Percentiles rank a stretch among this genome's conserved stretches.
Conservation (phyloP, 2,888 invertebrate species). For the Andrena haemorrhoa region DNA sequence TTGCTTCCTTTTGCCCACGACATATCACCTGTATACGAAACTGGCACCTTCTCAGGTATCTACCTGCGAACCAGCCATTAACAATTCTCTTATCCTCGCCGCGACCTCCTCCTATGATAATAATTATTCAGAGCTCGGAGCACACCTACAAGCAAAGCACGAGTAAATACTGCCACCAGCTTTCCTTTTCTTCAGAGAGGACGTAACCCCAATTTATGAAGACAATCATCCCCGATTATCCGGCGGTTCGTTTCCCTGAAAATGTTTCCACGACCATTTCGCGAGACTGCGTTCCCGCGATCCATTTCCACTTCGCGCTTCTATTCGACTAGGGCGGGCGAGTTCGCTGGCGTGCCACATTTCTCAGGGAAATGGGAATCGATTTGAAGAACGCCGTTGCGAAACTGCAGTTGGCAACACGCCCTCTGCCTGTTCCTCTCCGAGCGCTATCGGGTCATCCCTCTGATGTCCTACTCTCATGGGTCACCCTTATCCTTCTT, state of each 20-base stretch:
- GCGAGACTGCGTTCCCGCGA: conserved; percentile 46
- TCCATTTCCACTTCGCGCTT: conserved; percentile 69
- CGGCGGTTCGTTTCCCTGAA: conserved; percentile 39
- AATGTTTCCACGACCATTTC: conserved; percentile 45
- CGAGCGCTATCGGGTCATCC: conserved; percentile 66
- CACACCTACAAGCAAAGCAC: neutral
- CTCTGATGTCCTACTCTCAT: conserved; percentile 61
- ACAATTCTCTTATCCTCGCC: neutral
- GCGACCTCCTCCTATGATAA: neutral
- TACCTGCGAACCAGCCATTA: neutral
- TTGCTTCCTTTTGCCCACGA: too few relatives aligned
- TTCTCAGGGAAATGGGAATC: conserved; percentile 80
- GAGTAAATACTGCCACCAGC: conserved; percentile 12
- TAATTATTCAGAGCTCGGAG: neutral
- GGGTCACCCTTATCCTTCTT: conserved; percentile 56
- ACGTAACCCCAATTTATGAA: conserved; percentile 43
- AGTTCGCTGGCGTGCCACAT: conserved; percentile 67
- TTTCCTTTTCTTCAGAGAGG: neutral
- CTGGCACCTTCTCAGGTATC: too few relatives aligned
- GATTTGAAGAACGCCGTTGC: conserved; percentile 77
- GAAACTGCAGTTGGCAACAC: conserved; percentile 80
- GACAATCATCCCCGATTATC: conserved; percentile 50
- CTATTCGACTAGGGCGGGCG: conserved; percentile 48
- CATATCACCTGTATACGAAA: too few relatives aligned
- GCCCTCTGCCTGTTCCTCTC: conserved; percentile 75